Conservation (phyloP, 2,797 vertebrate genomes). For the Hippoglossus hippoglossus region DNA sequence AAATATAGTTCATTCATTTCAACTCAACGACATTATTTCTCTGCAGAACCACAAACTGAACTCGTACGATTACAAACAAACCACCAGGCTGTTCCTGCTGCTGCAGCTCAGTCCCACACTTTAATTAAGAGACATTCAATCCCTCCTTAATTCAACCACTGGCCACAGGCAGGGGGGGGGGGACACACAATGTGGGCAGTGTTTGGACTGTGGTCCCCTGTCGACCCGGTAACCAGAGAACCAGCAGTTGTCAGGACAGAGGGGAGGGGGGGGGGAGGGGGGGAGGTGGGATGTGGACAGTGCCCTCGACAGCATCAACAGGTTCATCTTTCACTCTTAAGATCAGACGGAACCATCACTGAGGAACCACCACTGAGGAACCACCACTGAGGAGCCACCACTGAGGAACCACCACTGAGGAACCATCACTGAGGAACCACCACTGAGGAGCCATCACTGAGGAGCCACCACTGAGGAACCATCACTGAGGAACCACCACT, state of each 20-base stretch:
- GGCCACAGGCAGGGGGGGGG: background rate
- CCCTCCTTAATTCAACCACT: constrained; percentile 56
- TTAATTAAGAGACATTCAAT: constrained; percentile 75
- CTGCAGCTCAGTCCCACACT: constrained; percentile 53
- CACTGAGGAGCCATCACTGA: too few species aligned
- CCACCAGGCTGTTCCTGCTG: constrained; percentile 8
- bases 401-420: too few species aligned
- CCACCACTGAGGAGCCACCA: too few species aligned
- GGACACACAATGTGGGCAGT: constrained; percentile 74
- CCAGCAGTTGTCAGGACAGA: constrained; percentile 16
- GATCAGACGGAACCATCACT: background rate
- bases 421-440: too few species aligned
- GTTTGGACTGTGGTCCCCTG: constrained; percentile 58
- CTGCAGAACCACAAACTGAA: background rate
- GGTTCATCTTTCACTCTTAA: constrained; percentile 30
- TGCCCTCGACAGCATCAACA: constrained; percentile 25
- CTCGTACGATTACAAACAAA: background rate
- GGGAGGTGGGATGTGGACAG: background rate
- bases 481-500: too few species aligned
- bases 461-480: too few species aligned
- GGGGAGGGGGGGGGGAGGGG: background rate
- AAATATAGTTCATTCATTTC: too few species aligned
- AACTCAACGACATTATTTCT: too few species aligned
- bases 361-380: too few species aligned
- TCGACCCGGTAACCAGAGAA: constrained; percentile 70